Evolutionary conservation across 2,113 vertebrate species (phyloP), one percentile per base, ranked within the genome.

Genomic region (Centropristis striata): DNA sequence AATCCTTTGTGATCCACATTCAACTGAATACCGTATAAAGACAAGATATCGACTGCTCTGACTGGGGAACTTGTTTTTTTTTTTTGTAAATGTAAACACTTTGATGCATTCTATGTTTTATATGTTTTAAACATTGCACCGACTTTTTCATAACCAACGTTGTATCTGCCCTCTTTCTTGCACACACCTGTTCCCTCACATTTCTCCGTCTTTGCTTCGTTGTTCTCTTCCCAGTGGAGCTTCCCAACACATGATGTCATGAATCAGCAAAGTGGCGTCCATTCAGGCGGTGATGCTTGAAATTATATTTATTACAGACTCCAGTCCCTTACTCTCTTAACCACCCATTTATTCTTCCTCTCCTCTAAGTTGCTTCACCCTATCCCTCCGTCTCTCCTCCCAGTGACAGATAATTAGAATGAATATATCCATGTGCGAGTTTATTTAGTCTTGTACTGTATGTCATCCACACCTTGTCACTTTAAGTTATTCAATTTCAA

Each of bases 391-490:
- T 71, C 27, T 70, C 49, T 76, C 23, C 37, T 80, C 37, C 41
- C 21, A 39, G 57, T 86, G 85, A 91, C 75, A 68, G 71, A 84
- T 87, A 80, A 88, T 89, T 89, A 83, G 78, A 87, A 87, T 14
- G 67, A 73, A 76, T 84, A 84, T 84, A 83, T 82, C 70, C 68
- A 37, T 66, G 66, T 25, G 71, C 57, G 75, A 59, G 47, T 78
- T 77, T 75, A 65, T 85, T 74, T 66, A 70, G 81, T 76, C 64
- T 67, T 57, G 5, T 67, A 79, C 63, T 58, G 57, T 69, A 39
- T 74, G 72, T 81, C 79, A 77, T 87, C 59, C 47, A 23, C 71
- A 72, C 61, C 53, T 70, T 73, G 70, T 85, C 74, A 60, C 41
- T 73, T 79, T 76, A 66, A 80, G 55, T 64, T 32, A 59, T 65